These are phyloP conservation scores for Eolophus roseicapilla DNA, from an alignment of 2,113 vertebrate genomes.

Conservation along the genomic window DNA sequence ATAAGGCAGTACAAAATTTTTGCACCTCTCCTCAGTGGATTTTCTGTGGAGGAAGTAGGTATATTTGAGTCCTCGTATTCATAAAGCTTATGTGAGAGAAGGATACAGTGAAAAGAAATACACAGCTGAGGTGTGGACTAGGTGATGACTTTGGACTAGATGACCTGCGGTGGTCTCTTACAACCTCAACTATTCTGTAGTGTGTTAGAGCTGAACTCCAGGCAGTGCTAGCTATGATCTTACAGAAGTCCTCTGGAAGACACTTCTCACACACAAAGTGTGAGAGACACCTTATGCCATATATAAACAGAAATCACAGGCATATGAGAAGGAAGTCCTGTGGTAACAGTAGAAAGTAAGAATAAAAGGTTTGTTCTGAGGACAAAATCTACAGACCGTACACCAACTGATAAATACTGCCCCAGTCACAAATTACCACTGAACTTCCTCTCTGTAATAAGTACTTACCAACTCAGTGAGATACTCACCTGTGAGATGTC, in stretches of 20 bases:
- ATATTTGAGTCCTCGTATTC: neutral
- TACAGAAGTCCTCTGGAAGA: neutral
- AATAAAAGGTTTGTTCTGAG: neutral
- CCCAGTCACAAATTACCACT: neutral
- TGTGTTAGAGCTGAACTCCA: neutral
- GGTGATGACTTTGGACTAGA: neutral
- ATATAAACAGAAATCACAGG: neutral
- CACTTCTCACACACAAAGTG: neutral
- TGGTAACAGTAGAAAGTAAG: neutral
- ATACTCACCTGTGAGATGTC: neutral
- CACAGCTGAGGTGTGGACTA: neutral
- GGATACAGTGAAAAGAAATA: neutral
- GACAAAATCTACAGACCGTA: neutral
- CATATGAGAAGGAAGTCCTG: neutral
- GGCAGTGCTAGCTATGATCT: neutral
- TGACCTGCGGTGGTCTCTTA: neutral
- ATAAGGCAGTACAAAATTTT: neutral
- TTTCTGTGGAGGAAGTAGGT: neutral
- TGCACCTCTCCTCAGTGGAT: neutral
- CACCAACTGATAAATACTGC: neutral
- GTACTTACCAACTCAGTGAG: neutral
- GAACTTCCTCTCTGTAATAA: neutral
- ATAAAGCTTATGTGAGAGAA: neutral
- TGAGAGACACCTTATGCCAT: neutral
- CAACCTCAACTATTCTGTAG: neutral